Percentiles rank a stretch among this genome's conserved stretches.
phyloP scores from a whole-genome alignment of 2,113 vertebrate species.

The Eolophus roseicapilla region DNA sequence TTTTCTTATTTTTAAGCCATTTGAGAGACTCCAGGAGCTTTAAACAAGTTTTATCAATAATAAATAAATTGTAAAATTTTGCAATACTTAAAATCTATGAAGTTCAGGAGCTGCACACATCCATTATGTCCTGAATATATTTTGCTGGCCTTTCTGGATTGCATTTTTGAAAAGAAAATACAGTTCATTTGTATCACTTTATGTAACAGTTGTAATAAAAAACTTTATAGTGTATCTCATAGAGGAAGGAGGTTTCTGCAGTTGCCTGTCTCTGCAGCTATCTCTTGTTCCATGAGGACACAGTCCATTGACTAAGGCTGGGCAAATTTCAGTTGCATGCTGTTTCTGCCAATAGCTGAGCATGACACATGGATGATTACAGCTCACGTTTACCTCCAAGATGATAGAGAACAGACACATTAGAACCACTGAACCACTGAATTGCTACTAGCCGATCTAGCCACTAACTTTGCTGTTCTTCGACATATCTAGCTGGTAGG shows the following conservation, averaged over 20 bases:
- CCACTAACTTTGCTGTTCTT: not conserved
- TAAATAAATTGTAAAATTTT: not conserved
- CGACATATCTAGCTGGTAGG: not conserved
- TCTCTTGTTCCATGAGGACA: not conserved
- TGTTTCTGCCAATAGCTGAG: constrained; percentile 5
- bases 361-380: not conserved
- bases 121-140: not conserved
- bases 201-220: not conserved
- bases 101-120: not conserved
- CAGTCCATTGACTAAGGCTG: not conserved
- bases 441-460: not conserved
- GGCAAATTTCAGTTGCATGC: not conserved
- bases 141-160: not conserved
- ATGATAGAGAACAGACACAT: not conserved
- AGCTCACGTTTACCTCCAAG: not conserved
- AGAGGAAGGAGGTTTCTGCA: not conserved
- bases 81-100: not conserved
- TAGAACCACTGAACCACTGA: not conserved
- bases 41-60: constrained; percentile 22
- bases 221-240: not conserved
- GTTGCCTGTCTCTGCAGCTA: not conserved
- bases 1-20: not conserved
- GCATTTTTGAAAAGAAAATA: not conserved
- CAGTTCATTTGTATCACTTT: not conserved
- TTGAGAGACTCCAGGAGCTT: not conserved